These are phyloP conservation scores for Hozukius guyotensis DNA, from an alignment of 2,797 vertebrate genomes.

Conservation along the genomic window DNA sequence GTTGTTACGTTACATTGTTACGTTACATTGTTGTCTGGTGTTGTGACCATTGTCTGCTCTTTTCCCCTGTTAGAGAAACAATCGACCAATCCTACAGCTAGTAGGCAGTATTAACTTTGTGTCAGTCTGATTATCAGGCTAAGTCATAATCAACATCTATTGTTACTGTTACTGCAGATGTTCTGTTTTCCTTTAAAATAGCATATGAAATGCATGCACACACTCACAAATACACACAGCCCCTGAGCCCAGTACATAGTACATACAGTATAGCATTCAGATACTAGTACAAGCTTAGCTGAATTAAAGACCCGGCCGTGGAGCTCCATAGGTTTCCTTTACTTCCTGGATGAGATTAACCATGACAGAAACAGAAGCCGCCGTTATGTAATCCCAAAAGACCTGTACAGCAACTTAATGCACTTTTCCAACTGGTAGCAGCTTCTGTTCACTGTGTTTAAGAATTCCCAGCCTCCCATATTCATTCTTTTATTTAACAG, in stretches of 20 bases:
- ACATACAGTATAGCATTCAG: background rate
- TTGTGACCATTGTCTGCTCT: too few species aligned
- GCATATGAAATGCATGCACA: background rate
- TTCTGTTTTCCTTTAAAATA: background rate
- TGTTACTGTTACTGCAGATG: background rate
- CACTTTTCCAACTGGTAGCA: constrained; percentile 16
- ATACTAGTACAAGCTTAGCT: background rate
- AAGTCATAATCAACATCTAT: background rate
- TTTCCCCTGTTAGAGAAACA: too few species aligned
- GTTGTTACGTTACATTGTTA: too few species aligned
- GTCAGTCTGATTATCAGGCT: background rate
- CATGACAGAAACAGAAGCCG: constrained; percentile 34
- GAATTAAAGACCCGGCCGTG: background rate
- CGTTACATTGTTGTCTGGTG: too few species aligned
- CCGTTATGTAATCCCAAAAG: constrained; percentile 24
- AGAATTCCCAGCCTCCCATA: constrained; percentile 26
- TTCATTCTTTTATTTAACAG: constrained; percentile 44
- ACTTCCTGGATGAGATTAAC: constrained; percentile 28
- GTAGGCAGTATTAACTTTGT: too few species aligned
- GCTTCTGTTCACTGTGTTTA: constrained; percentile 2
- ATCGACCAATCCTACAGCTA: too few species aligned
- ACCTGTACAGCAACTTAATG: constrained; percentile 15
- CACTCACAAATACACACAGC: background rate
- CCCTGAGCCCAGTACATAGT: background rate
- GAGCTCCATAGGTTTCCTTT: constrained; percentile 5